A percentile compares a stretch with the other conserved stretches of the same genome.
These are phyloP conservation scores for Syngnathus floridae DNA, from an alignment of 2,113 vertebrate species.

Conservation along the genomic window DNA sequence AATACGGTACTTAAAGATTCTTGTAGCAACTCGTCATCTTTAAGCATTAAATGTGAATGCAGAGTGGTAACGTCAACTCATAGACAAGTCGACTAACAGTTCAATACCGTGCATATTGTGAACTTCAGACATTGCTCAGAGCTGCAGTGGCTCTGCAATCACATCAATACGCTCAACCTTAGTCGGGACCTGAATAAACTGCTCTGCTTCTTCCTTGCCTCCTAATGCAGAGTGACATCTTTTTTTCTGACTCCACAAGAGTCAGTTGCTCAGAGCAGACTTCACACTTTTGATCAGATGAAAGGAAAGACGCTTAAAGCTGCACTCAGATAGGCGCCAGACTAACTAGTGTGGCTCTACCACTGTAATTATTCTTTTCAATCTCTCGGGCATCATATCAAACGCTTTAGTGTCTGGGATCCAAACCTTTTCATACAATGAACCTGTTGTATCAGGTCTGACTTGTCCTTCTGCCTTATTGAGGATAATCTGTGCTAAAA, in stretches of 20 bases:
- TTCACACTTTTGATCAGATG: constrained; percentile 29
- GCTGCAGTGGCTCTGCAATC: neutral
- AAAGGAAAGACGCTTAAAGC: neutral
- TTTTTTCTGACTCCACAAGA: neutral
- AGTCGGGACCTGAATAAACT: neutral
- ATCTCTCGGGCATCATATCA: neutral
- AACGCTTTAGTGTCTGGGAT: neutral
- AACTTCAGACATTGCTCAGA: neutral
- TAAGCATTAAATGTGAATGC: neutral
- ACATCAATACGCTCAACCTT: neutral
- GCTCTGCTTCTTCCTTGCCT: neutral
- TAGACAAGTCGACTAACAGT: neutral
- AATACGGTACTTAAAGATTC: too few species aligned
- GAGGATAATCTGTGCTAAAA: neutral
- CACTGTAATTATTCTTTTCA: neutral
- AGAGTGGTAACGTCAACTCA: neutral
- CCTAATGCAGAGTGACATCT: neutral
- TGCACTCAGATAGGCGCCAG: neutral
- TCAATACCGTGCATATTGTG: neutral
- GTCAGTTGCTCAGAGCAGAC: neutral
- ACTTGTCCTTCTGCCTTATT: neutral
- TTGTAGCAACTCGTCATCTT: neutral
- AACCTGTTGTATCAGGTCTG: neutral
- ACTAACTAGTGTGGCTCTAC: neutral
- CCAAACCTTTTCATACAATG: neutral